phyloP scores from a whole-genome alignment of 2,113 vertebrate genomes.

The Alces alces region DNA sequence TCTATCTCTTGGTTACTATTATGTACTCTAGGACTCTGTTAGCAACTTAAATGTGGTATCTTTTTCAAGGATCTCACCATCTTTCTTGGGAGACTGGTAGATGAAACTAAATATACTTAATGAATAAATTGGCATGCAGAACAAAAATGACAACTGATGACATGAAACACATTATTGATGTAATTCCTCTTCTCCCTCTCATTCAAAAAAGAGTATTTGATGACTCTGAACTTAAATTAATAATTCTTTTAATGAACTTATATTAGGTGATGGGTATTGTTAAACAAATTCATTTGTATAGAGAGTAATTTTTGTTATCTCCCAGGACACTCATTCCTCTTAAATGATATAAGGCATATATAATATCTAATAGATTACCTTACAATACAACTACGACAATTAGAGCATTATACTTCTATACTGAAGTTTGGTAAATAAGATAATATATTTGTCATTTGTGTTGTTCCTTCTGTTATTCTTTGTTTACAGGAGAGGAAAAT shows the following conservation, averaged over 20 bases:
- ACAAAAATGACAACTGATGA: background rate
- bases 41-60: background rate
- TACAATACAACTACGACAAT: background rate
- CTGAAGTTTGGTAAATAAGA: background rate
- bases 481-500: background rate
- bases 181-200: background rate
- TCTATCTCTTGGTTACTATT: background rate
- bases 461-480: background rate
- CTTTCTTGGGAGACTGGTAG: background rate
- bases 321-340: background rate
- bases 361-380: background rate
- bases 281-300: background rate
- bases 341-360: background rate
- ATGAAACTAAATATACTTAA: background rate
- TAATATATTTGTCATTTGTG: background rate
- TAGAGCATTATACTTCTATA: background rate
- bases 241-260: background rate
- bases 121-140: background rate
- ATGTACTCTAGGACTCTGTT: background rate
- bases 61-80: background rate
- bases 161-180: background rate
- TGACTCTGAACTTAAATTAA: background rate
- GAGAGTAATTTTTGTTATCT: background rate
- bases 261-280: background rate
- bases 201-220: background rate